Conservation (phyloP, 1,140 invertebrate genomes). For the Brachystomella parvula region DNA sequence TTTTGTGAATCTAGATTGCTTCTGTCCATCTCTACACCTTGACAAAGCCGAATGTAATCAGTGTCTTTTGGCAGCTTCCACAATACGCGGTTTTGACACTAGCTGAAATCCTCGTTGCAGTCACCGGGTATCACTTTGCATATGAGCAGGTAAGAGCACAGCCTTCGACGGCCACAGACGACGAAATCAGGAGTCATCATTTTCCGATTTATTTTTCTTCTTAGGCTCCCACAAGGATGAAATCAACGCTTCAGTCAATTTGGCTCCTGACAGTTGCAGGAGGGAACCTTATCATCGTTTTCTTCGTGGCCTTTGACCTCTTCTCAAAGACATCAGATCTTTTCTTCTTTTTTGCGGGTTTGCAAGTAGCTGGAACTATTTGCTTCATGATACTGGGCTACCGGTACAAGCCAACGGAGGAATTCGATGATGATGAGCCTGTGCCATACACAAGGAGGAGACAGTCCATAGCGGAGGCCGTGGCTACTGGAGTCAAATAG, state of each 20-base stretch:
- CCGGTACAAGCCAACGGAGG: not conserved
- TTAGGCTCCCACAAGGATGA: constrained; percentile 81
- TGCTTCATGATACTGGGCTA: not conserved
- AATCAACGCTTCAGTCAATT: constrained; percentile 75
- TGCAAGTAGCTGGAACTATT: not conserved
- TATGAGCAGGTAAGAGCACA: constrained; percentile 56
- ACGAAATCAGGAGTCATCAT: constrained; percentile 62
- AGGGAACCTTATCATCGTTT: constrained; percentile 67
- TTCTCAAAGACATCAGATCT: constrained; percentile 41
- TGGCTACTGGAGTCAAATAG: not conserved
- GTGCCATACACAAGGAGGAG: not conserved
- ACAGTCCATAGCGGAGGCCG: not conserved
- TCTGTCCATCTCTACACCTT: constrained; percentile 1
- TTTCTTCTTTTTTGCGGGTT: not conserved
- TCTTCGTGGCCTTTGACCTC: not conserved
- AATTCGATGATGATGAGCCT: not conserved
- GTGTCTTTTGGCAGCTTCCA: constrained; percentile 28
- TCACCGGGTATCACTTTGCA: constrained; percentile 84
- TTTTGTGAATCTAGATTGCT: not conserved
- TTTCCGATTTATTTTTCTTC: constrained; percentile 51
- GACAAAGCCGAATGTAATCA: constrained; percentile 25
- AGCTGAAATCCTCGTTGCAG: constrained; percentile 58
- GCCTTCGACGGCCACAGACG: not conserved
- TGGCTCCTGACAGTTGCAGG: constrained; percentile 82
- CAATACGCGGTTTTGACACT: constrained; percentile 50